Base-by-base conservation (phyloP, 2,113 vertebrate species). In the Chamaetylas fuelleborni region DNA sequence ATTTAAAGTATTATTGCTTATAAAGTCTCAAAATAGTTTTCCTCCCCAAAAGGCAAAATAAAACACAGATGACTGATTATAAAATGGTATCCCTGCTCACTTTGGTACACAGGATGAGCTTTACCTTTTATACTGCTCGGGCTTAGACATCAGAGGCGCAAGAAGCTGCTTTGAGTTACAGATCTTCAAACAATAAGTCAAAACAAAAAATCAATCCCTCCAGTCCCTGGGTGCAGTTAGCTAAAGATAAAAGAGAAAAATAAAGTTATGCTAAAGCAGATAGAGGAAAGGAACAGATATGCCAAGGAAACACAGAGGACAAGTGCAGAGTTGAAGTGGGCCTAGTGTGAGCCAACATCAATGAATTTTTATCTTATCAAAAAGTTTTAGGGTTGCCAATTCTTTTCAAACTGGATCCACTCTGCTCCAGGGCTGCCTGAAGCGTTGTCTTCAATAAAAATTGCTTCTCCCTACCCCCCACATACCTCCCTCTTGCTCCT, bases 171-270 rank as follows among this genome's bases (percentile, higher is more conserved):
- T 99, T 99, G 99, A 99, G 98, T 98, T 98, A 98, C 98, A 98
- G 98, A 98, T 98, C 99, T 99, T 99, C 99, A 99, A 99, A 99
- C 98, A 98, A 98, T 98, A 98, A 98, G 98, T 99, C 98, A 99
- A 98, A 99, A 99, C 98, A 98, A 99, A 98, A 98, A 98, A 99
- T 99, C 98, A 99, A 98, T 99, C 98, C 98, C 97, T 98, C 98
- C 66, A 90, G 98, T 98, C 98, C 98, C 98, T 97, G 95, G 97
- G 97, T 96, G 98, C 98, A 97, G 98, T 98, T 98, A 97, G 98
- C 98, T 97, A 97, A 96, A 99, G 98, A 99, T 99, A 98, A 99
- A 99, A 99, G 99, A 98, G 97, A 99, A 98, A 98, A 98, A 98
- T 98, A 98, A 98, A 98, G 98, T 98, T 98, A 98, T 98, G 97